A percentile compares a stretch with the other conserved stretches of the same genome.
phyloP scores from a whole-genome alignment of 2,113 vertebrate genomes.

The Lophochroa leadbeateri region DNA sequence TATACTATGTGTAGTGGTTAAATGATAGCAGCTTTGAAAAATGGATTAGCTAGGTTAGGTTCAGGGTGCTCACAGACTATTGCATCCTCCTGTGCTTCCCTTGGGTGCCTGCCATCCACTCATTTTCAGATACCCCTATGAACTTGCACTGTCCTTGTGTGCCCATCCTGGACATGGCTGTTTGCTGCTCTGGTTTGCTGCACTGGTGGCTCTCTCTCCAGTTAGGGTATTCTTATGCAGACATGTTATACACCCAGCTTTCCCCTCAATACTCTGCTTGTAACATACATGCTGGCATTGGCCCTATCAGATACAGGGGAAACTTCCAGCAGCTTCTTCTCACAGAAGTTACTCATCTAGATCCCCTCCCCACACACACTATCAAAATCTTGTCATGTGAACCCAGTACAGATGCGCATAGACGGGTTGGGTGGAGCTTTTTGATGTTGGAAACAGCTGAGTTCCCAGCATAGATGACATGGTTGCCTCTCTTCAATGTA shows the following conservation, averaged over 20 bases:
- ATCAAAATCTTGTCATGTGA: neutral
- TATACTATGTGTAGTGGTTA: neutral
- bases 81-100: neutral
- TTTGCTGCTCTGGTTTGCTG: neutral
- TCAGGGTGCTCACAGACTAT: neutral
- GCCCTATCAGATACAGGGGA: neutral
- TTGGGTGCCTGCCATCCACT: neutral
- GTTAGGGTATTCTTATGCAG: neutral
- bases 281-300: neutral
- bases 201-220: neutral
- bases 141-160: neutral
- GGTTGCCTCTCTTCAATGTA: neutral
- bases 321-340: neutral
- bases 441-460: neutral
- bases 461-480: neutral
- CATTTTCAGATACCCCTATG: neutral
- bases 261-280: neutral
- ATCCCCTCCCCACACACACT: neutral
- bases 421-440: neutral
- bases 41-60: neutral
- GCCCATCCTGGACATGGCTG: neutral
- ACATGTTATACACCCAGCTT: neutral
- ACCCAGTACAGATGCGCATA: accelerated
- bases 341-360: neutral
- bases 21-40: neutral